A percentile compares a stretch with the other conserved stretches of the same genome.
phyloP scores from a whole-genome alignment of 2,888 invertebrate species.

The Apamea sordens region DNA sequence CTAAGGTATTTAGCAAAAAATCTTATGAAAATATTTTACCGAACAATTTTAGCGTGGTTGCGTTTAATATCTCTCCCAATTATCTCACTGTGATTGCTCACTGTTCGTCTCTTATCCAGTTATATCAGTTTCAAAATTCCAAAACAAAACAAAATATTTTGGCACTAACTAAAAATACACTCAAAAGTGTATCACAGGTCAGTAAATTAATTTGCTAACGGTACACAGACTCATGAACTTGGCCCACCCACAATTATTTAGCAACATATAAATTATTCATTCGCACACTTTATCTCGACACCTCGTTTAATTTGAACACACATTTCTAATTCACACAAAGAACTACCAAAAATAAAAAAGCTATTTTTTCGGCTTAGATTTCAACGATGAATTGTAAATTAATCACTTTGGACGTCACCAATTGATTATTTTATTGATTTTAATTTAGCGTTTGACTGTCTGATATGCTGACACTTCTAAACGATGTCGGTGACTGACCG shows the following conservation, averaged over 20 bases:
- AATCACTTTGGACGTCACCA: slow-evolving; percentile 1
- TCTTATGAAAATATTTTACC: neutral
- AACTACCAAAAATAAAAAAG: neutral
- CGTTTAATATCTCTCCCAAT: neutral
- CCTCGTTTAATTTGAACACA: slow-evolving; percentile 37
- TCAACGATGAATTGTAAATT: slow-evolving; percentile 6
- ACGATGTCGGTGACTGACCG: slow-evolving; percentile 17
- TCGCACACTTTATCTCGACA: slow-evolving; percentile 48
- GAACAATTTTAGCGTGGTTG: neutral
- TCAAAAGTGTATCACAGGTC: slow-evolving; percentile 40
- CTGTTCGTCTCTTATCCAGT: neutral
- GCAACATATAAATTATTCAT: slow-evolving; percentile 42
- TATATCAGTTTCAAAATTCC: neutral
- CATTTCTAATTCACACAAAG: slow-evolving; percentile 17
- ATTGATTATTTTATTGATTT: slow-evolving; percentile 18
- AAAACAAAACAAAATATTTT: slow-evolving; percentile 14
- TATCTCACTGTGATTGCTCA: neutral
- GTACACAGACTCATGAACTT: slow-evolving; percentile 36
- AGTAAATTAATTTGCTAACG: slow-evolving; percentile 54
- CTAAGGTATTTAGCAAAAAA: too few relatives aligned
- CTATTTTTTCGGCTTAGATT: neutral
- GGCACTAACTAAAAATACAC: slow-evolving; percentile 31
- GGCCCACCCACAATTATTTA: slow-evolving; percentile 30
- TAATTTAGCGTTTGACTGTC: slow-evolving; percentile 34
- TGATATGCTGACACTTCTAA: slow-evolving; percentile 16